Evolutionary conservation across 2,797 vertebrate genomes (phyloP), one percentile per base, ranked within the genome.

Genomic region (Apogon talboti): DNA sequence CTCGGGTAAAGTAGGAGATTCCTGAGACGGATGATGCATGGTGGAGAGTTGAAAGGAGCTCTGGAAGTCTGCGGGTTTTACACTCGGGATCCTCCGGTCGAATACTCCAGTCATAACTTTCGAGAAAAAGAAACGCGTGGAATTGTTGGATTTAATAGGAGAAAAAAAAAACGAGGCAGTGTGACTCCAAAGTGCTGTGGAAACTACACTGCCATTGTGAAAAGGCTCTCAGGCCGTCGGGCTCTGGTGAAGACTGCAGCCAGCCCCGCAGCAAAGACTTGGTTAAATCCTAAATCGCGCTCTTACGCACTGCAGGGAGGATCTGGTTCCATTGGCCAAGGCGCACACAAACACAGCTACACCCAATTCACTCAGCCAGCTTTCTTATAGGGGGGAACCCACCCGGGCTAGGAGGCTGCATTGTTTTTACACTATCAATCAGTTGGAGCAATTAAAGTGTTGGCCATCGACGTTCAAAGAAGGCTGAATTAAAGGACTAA

Each of bases 291-390:
- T 94, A 95, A 97, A 96, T 94, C 95, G 95, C 94, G 93, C 96
- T 97, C 95, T 98, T 98, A 98, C 98, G 97, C 97, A 96, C 96
- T 96, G 95, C 95, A 95, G 96, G 98, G 96, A 96, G 96, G 98
- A 97, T 96, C 95, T 94, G 96, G 96, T 95, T 95, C 96, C 94
- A 97, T 98, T 98, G 98, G 98, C 95, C 96, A 95, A 94, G 93
- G 94, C 94, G 92, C 94, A 88, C 91, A 86, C 93, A 86, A 87
- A 92, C 94, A 89, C 93, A 96, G 95, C 94, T 95, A 96, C 96
- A 96, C 97, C 95, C 93, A 96, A 94, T 94, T 94, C 94, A 93
- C 93, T 92, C 92, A 92, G 95, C 95, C 94, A 95, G 94, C 96
- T 95, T 94, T 91, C 92, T 93, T 87, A 94, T 78, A 78, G 79